A percentile compares a stretch with the other conserved stretches of the same genome.
These are phyloP conservation scores for Lutjanus campechanus DNA, from an alignment of 2,797 vertebrate species.

Conservation along the genomic window DNA sequence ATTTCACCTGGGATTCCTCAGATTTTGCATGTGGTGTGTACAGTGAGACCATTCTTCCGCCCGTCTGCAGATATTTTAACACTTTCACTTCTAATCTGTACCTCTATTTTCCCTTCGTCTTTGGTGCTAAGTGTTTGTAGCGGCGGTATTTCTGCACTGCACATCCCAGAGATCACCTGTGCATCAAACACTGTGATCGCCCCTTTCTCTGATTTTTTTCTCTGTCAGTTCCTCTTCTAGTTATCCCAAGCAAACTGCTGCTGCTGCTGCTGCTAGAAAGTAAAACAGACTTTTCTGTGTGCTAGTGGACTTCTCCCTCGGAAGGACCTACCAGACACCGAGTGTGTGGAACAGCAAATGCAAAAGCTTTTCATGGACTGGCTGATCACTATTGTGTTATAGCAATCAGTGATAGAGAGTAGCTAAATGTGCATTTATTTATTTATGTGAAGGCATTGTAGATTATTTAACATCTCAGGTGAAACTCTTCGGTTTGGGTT, in stretches of 20 bases:
- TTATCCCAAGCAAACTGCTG: constrained; percentile 23
- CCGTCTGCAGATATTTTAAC: constrained; percentile 17
- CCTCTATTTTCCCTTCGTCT: constrained; percentile 2
- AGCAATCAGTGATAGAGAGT: constrained; percentile 50
- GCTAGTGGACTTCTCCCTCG: neutral
- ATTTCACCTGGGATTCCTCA: constrained; percentile 16
- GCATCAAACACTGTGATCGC: neutral
- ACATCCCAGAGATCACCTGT: constrained; percentile 33
- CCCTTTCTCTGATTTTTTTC: neutral
- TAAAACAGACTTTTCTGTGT: constrained; percentile 3
- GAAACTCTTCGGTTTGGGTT: constrained; percentile 31
- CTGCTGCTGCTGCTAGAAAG: constrained; percentile 38
- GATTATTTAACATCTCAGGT: constrained; percentile 61
- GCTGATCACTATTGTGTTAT: constrained; percentile 54
- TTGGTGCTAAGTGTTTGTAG: constrained; percentile 50
- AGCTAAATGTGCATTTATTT: constrained; percentile 48
- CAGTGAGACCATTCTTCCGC: neutral
- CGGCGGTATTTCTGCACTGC: constrained; percentile 33
- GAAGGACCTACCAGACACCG: constrained; percentile 1
- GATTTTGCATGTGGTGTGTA: constrained; percentile 15
- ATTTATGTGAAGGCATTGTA: constrained; percentile 32
- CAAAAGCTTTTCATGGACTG: constrained; percentile 17
- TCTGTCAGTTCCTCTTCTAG: constrained; percentile 3
- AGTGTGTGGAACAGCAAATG: constrained; percentile 17
- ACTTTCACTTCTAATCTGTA: neutral